Percentiles rank a stretch among this genome's conserved stretches.
phyloP scores from a whole-genome alignment of 1,140 invertebrate species.

The Drosophila varians region DNA sequence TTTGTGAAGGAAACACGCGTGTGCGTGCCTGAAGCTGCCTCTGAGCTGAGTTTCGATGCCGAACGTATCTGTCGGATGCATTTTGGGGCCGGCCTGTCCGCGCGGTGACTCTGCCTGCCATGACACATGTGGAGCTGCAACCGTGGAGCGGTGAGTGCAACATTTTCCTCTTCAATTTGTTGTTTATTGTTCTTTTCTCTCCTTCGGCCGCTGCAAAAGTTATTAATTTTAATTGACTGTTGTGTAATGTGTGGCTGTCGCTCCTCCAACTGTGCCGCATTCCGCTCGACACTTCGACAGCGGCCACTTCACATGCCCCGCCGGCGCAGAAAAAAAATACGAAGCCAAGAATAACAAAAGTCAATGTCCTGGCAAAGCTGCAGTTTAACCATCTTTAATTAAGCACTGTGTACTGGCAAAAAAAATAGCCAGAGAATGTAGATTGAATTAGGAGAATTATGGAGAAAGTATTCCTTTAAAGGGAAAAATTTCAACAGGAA shows the following conservation, averaged over 20 bases:
- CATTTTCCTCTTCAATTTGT: conserved; percentile 21
- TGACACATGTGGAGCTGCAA: conserved; percentile 62
- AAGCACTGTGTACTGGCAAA: conserved; percentile 42
- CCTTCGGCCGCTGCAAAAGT: conserved; percentile 58
- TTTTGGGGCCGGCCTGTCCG: conserved; percentile 44
- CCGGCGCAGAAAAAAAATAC: conserved; percentile 13
- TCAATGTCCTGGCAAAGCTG: conserved; percentile 56
- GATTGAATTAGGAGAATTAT: no score
- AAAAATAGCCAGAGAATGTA: background rate
- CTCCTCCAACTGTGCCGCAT: conserved; percentile 39
- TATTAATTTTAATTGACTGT: conserved; percentile 81
- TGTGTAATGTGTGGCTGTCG: conserved; percentile 71
- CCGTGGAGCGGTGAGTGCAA: conserved; percentile 8
- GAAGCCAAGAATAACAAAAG: conserved; percentile 21
- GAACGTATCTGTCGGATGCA: conserved; percentile 72
- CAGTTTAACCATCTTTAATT: conserved; percentile 62
- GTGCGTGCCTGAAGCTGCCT: conserved; percentile 62
- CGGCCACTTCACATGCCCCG: conserved; percentile 63
- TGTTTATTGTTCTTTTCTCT: conserved; percentile 12
- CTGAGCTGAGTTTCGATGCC: conserved; percentile 28
- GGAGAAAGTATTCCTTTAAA: background rate
- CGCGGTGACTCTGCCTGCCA: conserved; percentile 15
- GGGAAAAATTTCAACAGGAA: background rate
- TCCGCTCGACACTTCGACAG: conserved; percentile 56
- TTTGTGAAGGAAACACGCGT: conserved; percentile 71